Evolutionary conservation across 2,888 invertebrate species (phyloP), one percentile per base, ranked within the genome.

Genomic region (Chloroclysta siterata): DNA sequence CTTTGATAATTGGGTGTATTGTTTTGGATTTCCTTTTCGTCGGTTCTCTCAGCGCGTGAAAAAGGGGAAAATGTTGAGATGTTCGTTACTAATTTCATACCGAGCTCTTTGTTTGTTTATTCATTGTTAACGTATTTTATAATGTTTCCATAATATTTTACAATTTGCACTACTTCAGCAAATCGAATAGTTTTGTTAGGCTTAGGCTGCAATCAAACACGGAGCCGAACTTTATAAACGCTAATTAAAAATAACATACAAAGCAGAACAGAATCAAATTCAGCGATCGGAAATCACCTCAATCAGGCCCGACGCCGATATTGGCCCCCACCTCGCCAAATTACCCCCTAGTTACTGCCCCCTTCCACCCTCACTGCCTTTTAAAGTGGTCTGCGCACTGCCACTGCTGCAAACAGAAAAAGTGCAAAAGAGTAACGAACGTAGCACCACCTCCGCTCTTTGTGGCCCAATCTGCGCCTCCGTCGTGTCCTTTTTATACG

Each of bases 341-440:
- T 92, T 92, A 93, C 93, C 92, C 89, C 90, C 92, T 90, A 88
- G 90, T 90, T 90, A 91, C 89, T 84, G 74, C 87, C 87, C 86
- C 70, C 87, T 79, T 80, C 84, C 87, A 82, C 87, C 89, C 90
- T 82, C 83, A 80, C 83, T 88, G 87, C 91, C 89, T 90, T 90
- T 92, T 92, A 91, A 93, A 93, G 93, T 91, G 93, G 92, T 92
- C 91, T 91, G 89, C 83, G 89, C 87, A 89, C 88, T 90, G 88
- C 89, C 87, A 89, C 89, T 89, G 90, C 86, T 89, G 87, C 87
- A 90, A 90, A 90, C 86, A 89, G 87, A 90, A 92, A 92, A 91
- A 92, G 85, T 88, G 85, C 84, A 90, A 91, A 91, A 91, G 86
- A 85, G 84, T 78, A 82, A 82, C 82, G 85, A 82, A 81, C 85